Evolutionary conservation across 2,888 invertebrate genomes (phyloP).

Genomic region (Sisyra nigra): DNA sequence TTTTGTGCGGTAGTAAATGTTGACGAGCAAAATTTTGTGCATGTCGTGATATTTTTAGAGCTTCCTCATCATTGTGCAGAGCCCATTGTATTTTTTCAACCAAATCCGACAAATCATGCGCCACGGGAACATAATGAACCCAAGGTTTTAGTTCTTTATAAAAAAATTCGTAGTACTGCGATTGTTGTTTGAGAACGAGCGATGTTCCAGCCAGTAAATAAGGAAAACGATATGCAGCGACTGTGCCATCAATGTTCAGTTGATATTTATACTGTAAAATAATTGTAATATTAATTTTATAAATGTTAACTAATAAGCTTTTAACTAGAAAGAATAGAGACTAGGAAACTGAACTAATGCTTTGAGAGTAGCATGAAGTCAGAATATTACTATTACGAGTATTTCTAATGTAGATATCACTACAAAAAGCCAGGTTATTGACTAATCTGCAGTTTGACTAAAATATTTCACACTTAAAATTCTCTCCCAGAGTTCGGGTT

Average conservation of each 20-base stretch:
- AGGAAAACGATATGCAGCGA: conserved; percentile 88
- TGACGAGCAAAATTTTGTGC: conserved; percentile 57
- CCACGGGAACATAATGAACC: conserved; percentile 72
- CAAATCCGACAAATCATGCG: conserved; percentile 64
- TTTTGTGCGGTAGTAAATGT: conserved; percentile 64
- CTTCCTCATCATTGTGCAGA: conserved; percentile 48
- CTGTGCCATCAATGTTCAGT: conserved; percentile 87
- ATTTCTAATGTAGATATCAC: neutral
- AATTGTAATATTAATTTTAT: conserved; percentile 1
- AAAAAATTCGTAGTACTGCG: conserved; percentile 90
- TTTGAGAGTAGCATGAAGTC: neutral
- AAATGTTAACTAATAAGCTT: too few relatives aligned
- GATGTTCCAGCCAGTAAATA: conserved; percentile 81
- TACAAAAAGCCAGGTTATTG: neutral
- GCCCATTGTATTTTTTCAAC: conserved; percentile 67
- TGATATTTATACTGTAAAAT: conserved; percentile 81
- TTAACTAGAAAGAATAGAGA: too few relatives aligned
- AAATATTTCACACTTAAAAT: too few relatives aligned
- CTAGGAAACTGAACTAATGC: neutral
- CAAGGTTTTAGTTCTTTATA: conserved; percentile 59
- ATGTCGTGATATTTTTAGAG: conserved; percentile 43
- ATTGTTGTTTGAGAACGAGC: conserved; percentile 80
- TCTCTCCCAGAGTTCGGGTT: too few relatives aligned
- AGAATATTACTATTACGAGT: too few relatives aligned
- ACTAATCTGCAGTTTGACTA: too few relatives aligned